Conservation (phyloP, 1,140 invertebrate species). For the Drosophila rhopaloa region DNA sequence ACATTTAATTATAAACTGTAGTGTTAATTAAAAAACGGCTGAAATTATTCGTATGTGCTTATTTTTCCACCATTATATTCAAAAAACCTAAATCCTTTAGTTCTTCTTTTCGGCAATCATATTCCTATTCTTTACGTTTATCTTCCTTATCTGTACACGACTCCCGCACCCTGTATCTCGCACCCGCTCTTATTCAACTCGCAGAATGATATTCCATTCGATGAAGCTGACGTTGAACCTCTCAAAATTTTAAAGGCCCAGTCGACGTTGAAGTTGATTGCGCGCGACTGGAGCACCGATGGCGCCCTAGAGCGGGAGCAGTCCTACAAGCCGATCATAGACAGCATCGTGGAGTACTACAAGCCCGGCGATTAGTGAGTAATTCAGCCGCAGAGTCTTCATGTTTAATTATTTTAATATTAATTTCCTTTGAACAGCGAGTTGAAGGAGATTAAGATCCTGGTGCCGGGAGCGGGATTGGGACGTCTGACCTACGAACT, state of each 20-base stretch:
- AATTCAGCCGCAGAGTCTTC: neutral
- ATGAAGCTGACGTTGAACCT: slow-evolving; percentile 78
- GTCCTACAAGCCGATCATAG: slow-evolving; percentile 96
- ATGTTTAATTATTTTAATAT: neutral
- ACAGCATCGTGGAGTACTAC: slow-evolving; percentile 92
- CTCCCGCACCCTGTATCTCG: slow-evolving; percentile 5
- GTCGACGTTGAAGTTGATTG: slow-evolving; percentile 97
- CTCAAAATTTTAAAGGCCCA: slow-evolving; percentile 89
- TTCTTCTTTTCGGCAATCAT: slow-evolving; percentile 12
- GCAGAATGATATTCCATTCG: slow-evolving; percentile 59
- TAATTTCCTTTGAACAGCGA: slow-evolving; percentile 71
- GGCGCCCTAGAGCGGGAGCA: slow-evolving; percentile 93
- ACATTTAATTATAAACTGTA: too few species aligned
- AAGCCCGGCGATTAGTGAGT: slow-evolving; percentile 86
- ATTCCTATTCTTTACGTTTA: slow-evolving; percentile 7
- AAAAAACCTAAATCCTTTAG: neutral
- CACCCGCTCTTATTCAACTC: slow-evolving; percentile 20
- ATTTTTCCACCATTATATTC: neutral
- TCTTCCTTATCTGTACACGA: slow-evolving; percentile 29
- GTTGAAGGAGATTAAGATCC: slow-evolving; percentile 88
- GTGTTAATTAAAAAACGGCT: too few species aligned
- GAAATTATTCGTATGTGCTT: neutral
- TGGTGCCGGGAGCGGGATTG: slow-evolving; percentile 97
- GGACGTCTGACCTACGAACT: slow-evolving; percentile 97
- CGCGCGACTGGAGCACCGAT: slow-evolving; percentile 96